phyloP scores from a whole-genome alignment of 1,140 invertebrate genomes.

The Drosophila pseudoobscura region DNA sequence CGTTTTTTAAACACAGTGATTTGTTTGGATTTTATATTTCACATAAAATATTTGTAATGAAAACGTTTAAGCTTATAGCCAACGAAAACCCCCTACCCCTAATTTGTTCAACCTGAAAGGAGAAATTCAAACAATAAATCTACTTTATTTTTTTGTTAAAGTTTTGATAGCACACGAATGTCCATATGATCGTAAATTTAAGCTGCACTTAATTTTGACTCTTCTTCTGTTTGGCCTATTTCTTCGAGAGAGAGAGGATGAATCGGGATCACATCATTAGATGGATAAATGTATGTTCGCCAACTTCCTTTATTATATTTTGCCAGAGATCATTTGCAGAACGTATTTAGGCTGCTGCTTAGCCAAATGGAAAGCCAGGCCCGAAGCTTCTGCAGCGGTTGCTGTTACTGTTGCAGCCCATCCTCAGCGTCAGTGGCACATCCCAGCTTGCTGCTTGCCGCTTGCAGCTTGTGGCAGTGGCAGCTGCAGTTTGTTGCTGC shows the following conservation, averaged over 20 bases:
- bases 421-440: conserved; percentile 27
- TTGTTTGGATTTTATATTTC: too few species aligned
- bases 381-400: conserved; percentile 11
- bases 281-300: conserved; percentile 45
- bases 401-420: conserved; percentile 8
- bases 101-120: not conserved
- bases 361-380: conserved; percentile 68
- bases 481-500: conserved; percentile 79
- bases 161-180: not conserved
- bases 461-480: conserved; percentile 28
- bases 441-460: conserved; percentile 10
- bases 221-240: not conserved
- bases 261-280: conserved; percentile 52
- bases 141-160: not conserved
- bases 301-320: conserved; percentile 66
- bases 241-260: too few species aligned
- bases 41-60: too few species aligned
- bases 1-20: too few species aligned
- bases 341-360: conserved; percentile 56
- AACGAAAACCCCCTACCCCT: not conserved
- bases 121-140: not conserved
- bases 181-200: conserved; percentile 8
- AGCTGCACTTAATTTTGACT: conserved; percentile 18
- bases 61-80: too few species aligned
- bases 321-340: conserved; percentile 58